A percentile compares a stretch with the other conserved stretches of the same genome.
phyloP scores from a whole-genome alignment of 2,888 invertebrate genomes.

The Phaedon cochleariae region DNA sequence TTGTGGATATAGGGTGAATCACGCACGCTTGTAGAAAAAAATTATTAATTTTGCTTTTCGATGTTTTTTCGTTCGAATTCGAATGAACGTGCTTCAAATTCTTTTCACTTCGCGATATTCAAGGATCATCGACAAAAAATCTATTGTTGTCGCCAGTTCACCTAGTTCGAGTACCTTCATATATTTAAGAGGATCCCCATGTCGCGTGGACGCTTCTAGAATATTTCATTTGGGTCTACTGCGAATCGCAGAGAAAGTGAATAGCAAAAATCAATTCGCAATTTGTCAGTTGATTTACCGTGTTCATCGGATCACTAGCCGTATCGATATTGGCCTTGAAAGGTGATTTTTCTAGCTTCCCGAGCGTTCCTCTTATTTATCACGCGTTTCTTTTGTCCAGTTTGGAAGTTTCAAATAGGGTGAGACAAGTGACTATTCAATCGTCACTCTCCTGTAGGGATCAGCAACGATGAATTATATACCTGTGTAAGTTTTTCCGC shows the following conservation, averaged over 20 bases:
- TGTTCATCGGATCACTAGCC: slow-evolving; percentile 39
- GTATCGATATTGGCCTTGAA: slow-evolving; percentile 42
- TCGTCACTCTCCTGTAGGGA: not conserved
- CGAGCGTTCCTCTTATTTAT: slow-evolving; percentile 22
- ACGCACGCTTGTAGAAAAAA: too few relatives aligned
- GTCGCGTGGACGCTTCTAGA: slow-evolving; percentile 24
- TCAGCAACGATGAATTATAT: too few relatives aligned
- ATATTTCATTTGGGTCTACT: slow-evolving; percentile 31
- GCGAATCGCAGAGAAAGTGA: slow-evolving; percentile 41
- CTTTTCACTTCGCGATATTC: not conserved
- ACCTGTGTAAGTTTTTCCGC: too few relatives aligned
- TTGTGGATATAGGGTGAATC: too few relatives aligned
- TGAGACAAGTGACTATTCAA: not conserved
- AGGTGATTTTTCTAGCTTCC: slow-evolving; percentile 33
- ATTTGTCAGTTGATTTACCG: slow-evolving; percentile 44
- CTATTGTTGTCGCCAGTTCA: slow-evolving; percentile 4
- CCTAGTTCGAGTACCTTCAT: slow-evolving; percentile 9
- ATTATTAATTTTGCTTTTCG: too few relatives aligned
- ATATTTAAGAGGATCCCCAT: slow-evolving; percentile 21
- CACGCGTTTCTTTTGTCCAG: slow-evolving; percentile 32
- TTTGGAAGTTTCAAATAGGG: not conserved
- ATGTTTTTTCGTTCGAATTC: too few relatives aligned
- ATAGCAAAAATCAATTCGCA: slow-evolving; percentile 45
- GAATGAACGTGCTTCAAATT: too few relatives aligned
- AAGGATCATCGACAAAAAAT: not conserved